Percentiles rank a stretch among this genome's conserved stretches.
Evolutionary conservation across 2,113 vertebrate species (phyloP).

Genomic region (Lutjanus erythropterus): DNA sequence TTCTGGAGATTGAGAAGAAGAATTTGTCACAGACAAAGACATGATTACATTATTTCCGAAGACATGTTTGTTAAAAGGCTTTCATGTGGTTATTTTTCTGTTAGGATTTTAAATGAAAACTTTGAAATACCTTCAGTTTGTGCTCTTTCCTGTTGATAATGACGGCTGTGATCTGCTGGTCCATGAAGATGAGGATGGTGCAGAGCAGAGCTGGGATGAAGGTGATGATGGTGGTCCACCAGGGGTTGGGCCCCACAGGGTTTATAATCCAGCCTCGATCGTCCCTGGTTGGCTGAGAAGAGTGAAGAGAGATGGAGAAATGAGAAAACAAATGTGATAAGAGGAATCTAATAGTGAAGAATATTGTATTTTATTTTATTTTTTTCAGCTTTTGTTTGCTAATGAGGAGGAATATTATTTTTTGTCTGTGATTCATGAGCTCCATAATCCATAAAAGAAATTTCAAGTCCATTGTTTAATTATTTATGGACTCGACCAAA

Average conservation of each 20-base stretch:
- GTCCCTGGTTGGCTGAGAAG: slow-evolving; percentile 93
- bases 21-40: background rate
- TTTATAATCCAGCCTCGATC: slow-evolving; percentile 97
- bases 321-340: background rate
- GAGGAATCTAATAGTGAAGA: background rate
- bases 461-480: background rate
- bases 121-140: slow-evolving; percentile 92
- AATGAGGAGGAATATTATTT: background rate
- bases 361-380: too few species aligned
- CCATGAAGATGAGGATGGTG: slow-evolving; percentile 99
- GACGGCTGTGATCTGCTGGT: slow-evolving; percentile 99
- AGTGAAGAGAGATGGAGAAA: background rate
- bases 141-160: slow-evolving; percentile 99
- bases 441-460: background rate
- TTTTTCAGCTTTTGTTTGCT: too few species aligned
- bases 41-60: too few species aligned
- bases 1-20: slow-evolving; percentile 46
- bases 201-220: slow-evolving; percentile 95
- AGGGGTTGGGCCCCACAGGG: slow-evolving; percentile 97
- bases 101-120: background rate
- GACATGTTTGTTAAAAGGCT: too few species aligned
- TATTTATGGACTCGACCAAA: background rate
- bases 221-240: slow-evolving; percentile 96
- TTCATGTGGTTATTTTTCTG: background rate
- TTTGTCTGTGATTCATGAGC: background rate